Percentiles rank a stretch among this genome's conserved stretches.
Evolutionary conservation across 2,888 invertebrate species (phyloP).

Genomic region (Chrysolina haemoptera): DNA sequence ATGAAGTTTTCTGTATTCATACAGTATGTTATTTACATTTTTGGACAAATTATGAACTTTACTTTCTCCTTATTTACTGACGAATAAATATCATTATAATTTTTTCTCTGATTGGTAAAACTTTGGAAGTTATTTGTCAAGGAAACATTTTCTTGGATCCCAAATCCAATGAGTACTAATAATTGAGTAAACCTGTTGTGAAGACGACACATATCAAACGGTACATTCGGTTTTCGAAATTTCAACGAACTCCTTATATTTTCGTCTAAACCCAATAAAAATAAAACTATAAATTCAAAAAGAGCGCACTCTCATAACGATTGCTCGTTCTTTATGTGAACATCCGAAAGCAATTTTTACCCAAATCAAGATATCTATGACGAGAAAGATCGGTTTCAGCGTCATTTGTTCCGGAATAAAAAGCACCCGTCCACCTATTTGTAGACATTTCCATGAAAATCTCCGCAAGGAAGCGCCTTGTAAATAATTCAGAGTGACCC

Average conservation of each 20-base stretch:
- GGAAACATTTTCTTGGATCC: too few species aligned
- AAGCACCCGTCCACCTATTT: slow-evolving; percentile 61
- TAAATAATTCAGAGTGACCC: slow-evolving; percentile 69
- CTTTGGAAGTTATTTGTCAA: too few species aligned
- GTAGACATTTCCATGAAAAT: slow-evolving; percentile 59
- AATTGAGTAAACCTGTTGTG: too few species aligned
- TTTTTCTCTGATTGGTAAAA: too few species aligned
- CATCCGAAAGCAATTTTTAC: slow-evolving; percentile 48
- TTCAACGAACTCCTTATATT: background rate
- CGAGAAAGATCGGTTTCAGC: slow-evolving; percentile 53
- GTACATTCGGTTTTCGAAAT: background rate
- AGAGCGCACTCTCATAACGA: slow-evolving; percentile 24
- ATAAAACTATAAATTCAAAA: slow-evolving; percentile 26
- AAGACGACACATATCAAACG: too few species aligned
- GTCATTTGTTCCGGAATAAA: slow-evolving; percentile 61
- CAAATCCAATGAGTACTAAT: too few species aligned
- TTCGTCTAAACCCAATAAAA: background rate
- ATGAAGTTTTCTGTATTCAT: too few species aligned
- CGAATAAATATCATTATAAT: too few species aligned
- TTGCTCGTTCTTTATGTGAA: slow-evolving; percentile 20
- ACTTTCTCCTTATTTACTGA: too few species aligned
- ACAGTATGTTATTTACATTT: too few species aligned
- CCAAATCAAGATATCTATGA: slow-evolving; percentile 46
- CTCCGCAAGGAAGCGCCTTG: slow-evolving; percentile 65
- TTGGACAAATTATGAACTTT: too few species aligned